These are phyloP conservation scores for Meteorus cinctellus DNA, from an alignment of 2,888 invertebrate genomes.

Conservation along the genomic window DNA sequence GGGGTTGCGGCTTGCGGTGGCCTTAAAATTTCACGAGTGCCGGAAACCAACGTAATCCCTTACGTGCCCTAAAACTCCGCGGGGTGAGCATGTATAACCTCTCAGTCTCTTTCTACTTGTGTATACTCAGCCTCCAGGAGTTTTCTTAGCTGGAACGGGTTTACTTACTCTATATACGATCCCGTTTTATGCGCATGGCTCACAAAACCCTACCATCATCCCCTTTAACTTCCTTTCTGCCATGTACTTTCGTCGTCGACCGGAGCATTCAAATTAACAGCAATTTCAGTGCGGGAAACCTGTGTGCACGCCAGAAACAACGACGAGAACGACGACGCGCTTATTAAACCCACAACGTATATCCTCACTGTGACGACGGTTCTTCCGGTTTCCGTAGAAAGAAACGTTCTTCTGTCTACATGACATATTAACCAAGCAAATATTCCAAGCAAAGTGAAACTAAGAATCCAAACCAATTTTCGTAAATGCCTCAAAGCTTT, in stretches of 20 bases:
- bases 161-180: background rate
- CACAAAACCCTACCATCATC: background rate
- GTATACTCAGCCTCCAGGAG: constrained; percentile 49
- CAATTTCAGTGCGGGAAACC: constrained; percentile 7
- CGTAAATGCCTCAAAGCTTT: background rate
- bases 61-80: constrained; percentile 51
- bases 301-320: constrained; percentile 20
- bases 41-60: constrained; percentile 51
- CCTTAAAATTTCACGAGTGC: constrained; percentile 57
- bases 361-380: constrained; percentile 32
- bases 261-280: constrained; percentile 1
- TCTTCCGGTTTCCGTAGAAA: constrained; percentile 1
- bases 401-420: background rate
- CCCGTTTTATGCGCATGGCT: constrained; percentile 3
- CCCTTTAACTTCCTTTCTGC: constrained; percentile 12
- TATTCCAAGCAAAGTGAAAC: background rate
- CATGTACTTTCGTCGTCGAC: constrained; percentile 16
- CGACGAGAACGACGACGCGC: constrained; percentile 27
- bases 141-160: constrained; percentile 19
- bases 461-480: background rate
- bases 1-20: constrained; percentile 26
- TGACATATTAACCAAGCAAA: background rate
- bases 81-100: constrained; percentile 1
- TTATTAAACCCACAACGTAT: constrained; percentile 48
- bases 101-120: constrained; percentile 7